Evolutionary conservation across 2,888 invertebrate species (phyloP).

Genomic region (Gasteruption jaculator): DNA sequence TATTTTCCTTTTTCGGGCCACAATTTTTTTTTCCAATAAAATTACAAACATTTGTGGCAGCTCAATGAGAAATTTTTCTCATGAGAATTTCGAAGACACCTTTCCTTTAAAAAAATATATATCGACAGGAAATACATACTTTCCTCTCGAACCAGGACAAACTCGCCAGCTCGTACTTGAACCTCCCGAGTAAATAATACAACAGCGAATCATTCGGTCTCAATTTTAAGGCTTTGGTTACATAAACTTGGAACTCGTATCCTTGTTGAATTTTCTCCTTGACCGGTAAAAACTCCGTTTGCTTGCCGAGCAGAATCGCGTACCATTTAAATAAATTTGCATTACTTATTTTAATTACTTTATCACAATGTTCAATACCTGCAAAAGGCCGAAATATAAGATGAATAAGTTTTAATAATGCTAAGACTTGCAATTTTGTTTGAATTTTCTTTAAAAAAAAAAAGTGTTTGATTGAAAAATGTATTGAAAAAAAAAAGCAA

Average conservation of each 20-base stretch:
- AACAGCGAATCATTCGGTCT: slow-evolving; percentile 61
- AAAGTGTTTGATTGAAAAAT: neutral
- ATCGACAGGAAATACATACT: slow-evolving; percentile 29
- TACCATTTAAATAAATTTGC: slow-evolving; percentile 70
- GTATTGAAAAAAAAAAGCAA: too few species aligned
- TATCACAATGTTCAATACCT: slow-evolving; percentile 59
- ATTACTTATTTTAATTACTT: slow-evolving; percentile 54
- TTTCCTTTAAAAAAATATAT: slow-evolving; percentile 8
- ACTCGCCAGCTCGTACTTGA: slow-evolving; percentile 62
- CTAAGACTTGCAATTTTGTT: neutral
- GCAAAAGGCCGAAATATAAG: slow-evolving; percentile 14
- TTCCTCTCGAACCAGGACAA: slow-evolving; percentile 65
- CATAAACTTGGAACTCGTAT: slow-evolving; percentile 63
- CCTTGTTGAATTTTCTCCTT: slow-evolving; percentile 66
- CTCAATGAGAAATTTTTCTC: too few species aligned
- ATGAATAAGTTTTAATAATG: slow-evolving; percentile 4
- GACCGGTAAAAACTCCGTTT: slow-evolving; percentile 58
- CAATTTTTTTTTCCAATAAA: too few species aligned
- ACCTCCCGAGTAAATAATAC: slow-evolving; percentile 67
- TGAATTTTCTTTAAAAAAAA: neutral
- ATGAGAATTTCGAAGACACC: too few species aligned
- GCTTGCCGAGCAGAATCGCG: slow-evolving; percentile 64
- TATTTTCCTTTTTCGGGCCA: too few species aligned
- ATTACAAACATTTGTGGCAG: too few species aligned
- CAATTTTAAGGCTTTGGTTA: slow-evolving; percentile 61